Evolutionary conservation across 92 coral and sea anemone genomes (phyloP), one percentile per base, ranked within the genome.

Genomic region (Desmophyllum pertusum): DNA sequence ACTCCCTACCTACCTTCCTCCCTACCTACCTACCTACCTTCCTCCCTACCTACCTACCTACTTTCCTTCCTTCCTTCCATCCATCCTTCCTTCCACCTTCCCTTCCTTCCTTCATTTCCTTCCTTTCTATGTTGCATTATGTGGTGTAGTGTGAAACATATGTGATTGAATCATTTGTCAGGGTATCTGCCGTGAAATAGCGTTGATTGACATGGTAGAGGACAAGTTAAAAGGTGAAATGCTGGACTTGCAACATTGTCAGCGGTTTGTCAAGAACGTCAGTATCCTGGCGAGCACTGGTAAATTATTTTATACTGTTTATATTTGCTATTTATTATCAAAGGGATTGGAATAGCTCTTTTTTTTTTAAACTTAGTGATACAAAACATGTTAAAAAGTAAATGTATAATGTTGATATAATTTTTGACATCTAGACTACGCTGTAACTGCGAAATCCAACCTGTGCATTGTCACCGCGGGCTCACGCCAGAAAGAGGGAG

Each of bases 391-490:
- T n/a, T n/a, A n/a, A n/a, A n/a, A n/a, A n/a, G n/a, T n/a, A n/a
- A n/a, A n/a, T n/a, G n/a, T n/a, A n/a, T n/a, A n/a, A n/a, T n/a
- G n/a, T n/a, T n/a, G n/a, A n/a, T n/a, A 0, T 67, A 35, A 4
- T 37, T 18, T 19, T 25, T 72, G 53, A 11, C 63, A 18, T 48
- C 43, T 23, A 84, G 87, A 84, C 71, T 84, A 84, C 37, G 73
- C 81, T 51, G 82, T 84, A 3, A 84, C 51, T 40, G 76, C 74
- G 21, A 66, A 76, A 41, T 84, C 87, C 81, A 68, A 84, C 67
- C n/a, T 84, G 82, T 84, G 87, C 68, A 84, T 84, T 76, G 87
- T 84, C 64, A 84, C 87, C 18, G 87, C 87, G 46, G 87, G 87
- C 67, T 75, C 57, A 37, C 87, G 87, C 25, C 87, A 84, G 76